phyloP scores from a whole-genome alignment of 2,888 invertebrate genomes.

The Cetonia aurata region DNA sequence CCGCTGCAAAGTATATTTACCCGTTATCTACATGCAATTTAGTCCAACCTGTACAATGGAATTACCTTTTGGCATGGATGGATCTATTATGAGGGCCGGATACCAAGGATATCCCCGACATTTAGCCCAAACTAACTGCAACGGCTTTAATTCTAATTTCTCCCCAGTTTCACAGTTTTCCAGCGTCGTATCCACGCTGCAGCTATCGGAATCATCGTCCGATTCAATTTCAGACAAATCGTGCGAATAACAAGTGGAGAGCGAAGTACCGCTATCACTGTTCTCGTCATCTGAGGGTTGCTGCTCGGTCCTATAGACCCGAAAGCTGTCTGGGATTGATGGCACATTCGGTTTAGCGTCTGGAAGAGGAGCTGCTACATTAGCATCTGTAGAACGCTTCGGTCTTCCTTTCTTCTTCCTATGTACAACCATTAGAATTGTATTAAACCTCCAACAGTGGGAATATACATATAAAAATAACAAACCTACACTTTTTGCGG shows the following conservation, averaged over 20 bases:
- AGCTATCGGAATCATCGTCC: constrained; percentile 58
- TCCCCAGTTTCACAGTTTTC: constrained; percentile 30
- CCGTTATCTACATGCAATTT: not conserved
- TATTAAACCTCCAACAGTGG: constrained; percentile 6
- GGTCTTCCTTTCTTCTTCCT: constrained; percentile 61
- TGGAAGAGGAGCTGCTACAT: constrained; percentile 44
- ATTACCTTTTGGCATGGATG: constrained; percentile 88
- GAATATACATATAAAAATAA: not conserved
- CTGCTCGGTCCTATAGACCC: constrained; percentile 68
- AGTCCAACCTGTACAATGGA: not conserved
- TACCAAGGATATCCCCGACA: constrained; percentile 98
- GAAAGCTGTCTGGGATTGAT: constrained; percentile 69
- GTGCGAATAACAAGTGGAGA: constrained; percentile 67
- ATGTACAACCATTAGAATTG: not conserved
- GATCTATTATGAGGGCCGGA: constrained; percentile 95
- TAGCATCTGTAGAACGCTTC: constrained; percentile 60
- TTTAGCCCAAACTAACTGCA: constrained; percentile 97
- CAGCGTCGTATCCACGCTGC: constrained; percentile 31
- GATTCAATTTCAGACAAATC: constrained; percentile 64
- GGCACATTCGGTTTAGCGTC: constrained; percentile 50
- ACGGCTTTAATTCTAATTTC: constrained; percentile 76
- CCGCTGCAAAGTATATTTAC: not conserved
- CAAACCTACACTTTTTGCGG: constrained; percentile 34
- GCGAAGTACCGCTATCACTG: constrained; percentile 64
- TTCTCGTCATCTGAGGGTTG: constrained; percentile 64